Conservation (phyloP, 1,140 invertebrate genomes). For the Aricia agestis region DNA sequence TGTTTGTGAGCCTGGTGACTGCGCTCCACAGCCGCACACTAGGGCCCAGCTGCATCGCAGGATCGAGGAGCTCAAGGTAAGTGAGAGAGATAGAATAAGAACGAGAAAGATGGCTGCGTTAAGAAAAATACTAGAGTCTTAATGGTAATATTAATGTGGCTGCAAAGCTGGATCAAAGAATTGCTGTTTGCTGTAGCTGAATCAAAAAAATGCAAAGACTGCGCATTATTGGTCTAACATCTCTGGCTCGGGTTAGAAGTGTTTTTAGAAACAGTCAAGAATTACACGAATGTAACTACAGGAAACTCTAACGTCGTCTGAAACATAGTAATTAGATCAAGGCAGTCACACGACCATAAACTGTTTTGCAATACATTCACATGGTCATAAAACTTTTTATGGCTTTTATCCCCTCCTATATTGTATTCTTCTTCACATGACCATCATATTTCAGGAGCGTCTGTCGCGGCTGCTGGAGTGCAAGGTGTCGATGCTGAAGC, state of each 20-base stretch:
- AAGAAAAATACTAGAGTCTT: too few relatives aligned
- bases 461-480: conserved; percentile 82
- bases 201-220: too few relatives aligned
- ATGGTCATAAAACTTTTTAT: neutral
- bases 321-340: neutral
- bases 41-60: conserved; percentile 65
- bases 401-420: neutral
- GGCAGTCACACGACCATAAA: neutral
- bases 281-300: too few relatives aligned
- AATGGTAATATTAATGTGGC: too few relatives aligned
- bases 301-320: neutral
- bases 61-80: conserved; percentile 69
- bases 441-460: conserved; percentile 46
- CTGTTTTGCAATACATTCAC: neutral
- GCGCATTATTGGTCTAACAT: too few relatives aligned
- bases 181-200: too few relatives aligned
- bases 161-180: too few relatives aligned
- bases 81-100: neutral
- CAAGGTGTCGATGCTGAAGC: conserved; percentile 81
- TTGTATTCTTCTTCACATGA: neutral
- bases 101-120: neutral
- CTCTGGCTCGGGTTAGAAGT: too few relatives aligned
- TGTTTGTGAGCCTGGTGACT: conserved; percentile 59
- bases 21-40: conserved; percentile 61
- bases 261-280: too few relatives aligned